Conservation (phyloP, 2,113 vertebrate genomes). For the Neopipo cinnamomea region DNA sequence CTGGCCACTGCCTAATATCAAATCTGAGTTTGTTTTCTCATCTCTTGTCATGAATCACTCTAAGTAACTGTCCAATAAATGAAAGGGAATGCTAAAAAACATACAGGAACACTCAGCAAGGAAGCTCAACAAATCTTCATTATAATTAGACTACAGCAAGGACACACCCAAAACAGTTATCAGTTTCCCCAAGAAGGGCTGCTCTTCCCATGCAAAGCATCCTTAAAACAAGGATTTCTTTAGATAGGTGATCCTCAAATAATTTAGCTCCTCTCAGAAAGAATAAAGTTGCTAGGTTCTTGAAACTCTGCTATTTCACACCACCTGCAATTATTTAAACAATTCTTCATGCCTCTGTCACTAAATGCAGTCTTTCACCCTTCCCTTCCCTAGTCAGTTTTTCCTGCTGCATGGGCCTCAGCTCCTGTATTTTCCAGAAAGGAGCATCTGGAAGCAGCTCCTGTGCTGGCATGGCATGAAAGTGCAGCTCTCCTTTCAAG, state of each 20-base stretch:
- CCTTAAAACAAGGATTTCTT: background rate
- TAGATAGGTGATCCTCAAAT: background rate
- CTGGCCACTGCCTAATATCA: background rate
- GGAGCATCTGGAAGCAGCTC: background rate
- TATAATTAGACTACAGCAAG: background rate
- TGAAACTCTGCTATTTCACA: background rate
- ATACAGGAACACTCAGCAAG: background rate
- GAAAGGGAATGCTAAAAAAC: background rate
- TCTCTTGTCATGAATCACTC: background rate
- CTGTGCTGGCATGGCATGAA: background rate
- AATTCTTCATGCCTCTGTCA: background rate
- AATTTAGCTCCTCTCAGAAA: background rate
- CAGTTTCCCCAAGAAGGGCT: background rate
- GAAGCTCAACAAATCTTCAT: background rate
- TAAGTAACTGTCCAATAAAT: background rate
- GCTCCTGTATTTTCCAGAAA: background rate
- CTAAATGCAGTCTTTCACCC: background rate
- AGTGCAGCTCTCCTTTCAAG: background rate
- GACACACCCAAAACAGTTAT: background rate
- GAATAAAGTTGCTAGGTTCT: background rate
- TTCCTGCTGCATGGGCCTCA: background rate
- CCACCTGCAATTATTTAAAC: background rate
- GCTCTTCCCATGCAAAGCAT: background rate
- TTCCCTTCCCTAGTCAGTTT: background rate
- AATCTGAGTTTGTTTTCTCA: background rate